These are phyloP conservation scores for Glyphotaelius pellucidus DNA, from an alignment of 2,888 invertebrate genomes.

Conservation along the genomic window DNA sequence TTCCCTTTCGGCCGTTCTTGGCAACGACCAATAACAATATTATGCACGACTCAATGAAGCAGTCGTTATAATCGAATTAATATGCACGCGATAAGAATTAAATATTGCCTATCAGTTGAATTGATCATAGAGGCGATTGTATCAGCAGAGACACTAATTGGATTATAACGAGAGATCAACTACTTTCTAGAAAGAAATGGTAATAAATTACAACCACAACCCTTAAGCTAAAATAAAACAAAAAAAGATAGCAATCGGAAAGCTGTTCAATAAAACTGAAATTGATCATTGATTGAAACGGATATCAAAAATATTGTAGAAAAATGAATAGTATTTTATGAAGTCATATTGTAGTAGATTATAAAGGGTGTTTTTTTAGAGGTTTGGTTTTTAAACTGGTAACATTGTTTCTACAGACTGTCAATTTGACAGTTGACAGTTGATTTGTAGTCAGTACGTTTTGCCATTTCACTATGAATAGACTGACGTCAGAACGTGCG, in stretches of 20 bases:
- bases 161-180: neutral
- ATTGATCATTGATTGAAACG: neutral
- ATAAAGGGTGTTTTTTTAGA: too few relatives aligned
- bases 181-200: neutral
- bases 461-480: too few relatives aligned
- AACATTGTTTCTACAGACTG: too few relatives aligned
- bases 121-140: neutral
- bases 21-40: conserved; percentile 34
- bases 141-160: neutral
- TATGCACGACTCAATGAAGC: conserved; percentile 28
- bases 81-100: neutral
- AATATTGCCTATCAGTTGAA: neutral
- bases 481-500: too few relatives aligned
- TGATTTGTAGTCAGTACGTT: too few relatives aligned
- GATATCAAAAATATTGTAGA: neutral
- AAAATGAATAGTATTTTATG: neutral
- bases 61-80: neutral
- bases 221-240: neutral
- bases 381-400: too few relatives aligned
- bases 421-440: too few relatives aligned
- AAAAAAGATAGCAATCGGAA: neutral
- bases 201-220: neutral
- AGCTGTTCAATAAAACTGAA: too few relatives aligned
- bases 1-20: conserved; percentile 47
- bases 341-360: neutral